Conservation (phyloP, 2,888 invertebrate species). For the Hyposoter didymator region DNA sequence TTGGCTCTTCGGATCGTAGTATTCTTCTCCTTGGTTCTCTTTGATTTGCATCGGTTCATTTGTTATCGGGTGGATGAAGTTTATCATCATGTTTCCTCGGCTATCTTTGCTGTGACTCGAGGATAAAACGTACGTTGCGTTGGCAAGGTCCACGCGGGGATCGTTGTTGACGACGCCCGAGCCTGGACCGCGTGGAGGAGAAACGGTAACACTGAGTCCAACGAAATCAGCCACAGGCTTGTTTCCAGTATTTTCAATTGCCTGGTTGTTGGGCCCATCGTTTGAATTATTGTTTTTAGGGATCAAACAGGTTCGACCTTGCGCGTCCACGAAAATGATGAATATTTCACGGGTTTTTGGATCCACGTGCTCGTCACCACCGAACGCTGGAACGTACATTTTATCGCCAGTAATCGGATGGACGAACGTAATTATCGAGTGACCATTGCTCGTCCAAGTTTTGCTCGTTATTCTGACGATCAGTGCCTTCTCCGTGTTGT, state of each 20-base stretch:
- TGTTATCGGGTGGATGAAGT: slow-evolving; percentile 38
- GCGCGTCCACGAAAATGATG: slow-evolving; percentile 42
- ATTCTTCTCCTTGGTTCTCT: slow-evolving; percentile 12
- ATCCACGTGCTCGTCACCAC: slow-evolving; percentile 26
- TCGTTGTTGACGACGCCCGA: background rate
- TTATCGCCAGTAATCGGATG: slow-evolving; percentile 17
- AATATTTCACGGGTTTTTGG: slow-evolving; percentile 23
- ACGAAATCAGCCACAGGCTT: no score
- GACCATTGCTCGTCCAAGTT: background rate
- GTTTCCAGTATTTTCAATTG: background rate
- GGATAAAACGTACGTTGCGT: background rate
- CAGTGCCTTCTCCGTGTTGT: slow-evolving; percentile 10
- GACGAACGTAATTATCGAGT: background rate
- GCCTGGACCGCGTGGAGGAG: background rate
- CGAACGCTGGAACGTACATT: background rate
- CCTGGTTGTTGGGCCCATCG: background rate
- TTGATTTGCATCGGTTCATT: background rate
- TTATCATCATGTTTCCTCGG: background rate
- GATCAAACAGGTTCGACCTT: slow-evolving; percentile 44
- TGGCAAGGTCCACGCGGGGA: slow-evolving; percentile 14
- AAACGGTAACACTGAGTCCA: no score
- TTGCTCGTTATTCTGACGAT: background rate
- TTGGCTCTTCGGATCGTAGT: background rate
- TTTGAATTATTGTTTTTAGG: slow-evolving; percentile 9
- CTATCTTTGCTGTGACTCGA: background rate